Base-by-base conservation (phyloP, 2,888 invertebrate genomes). In the Smittia aterrima region DNA sequence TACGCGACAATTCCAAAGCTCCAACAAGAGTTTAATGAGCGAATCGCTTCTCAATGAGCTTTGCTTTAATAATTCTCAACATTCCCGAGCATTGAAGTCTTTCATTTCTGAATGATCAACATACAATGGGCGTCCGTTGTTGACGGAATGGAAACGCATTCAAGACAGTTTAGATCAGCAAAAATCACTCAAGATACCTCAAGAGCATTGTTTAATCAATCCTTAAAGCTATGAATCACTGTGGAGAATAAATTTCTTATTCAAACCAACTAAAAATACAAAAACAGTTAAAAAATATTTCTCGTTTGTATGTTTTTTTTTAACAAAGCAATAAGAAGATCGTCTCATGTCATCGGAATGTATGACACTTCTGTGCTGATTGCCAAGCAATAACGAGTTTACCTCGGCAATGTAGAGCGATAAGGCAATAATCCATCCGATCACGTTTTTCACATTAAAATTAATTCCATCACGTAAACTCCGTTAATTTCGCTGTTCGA, bases 321-420 rank as follows among this genome's bases (percentile, higher is more conserved):
- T 18, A 58, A 58, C 20, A n/a, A 6, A 22, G 7, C 18, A 58
- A 22, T 7, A 58, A 58, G 58, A 58, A 58, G 18, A 58, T 58
- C 22, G 18, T 58, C 58, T 58, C 58, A 58, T 58, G 22, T 7
- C 58, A 58, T 20, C 22, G 58, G 58, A 58, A 58, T 58, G 16
- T 47, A 11, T 16, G 47, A 47, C n/a, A 16, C n/a, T 3, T 47
- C 47, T 47, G 13, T 47, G 47, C 11, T 47, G 32, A 32, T 32
- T 32, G 32, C 32, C 3, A 32, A 32, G 32, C 9, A 32, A 32
- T 9, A 32, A 32, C 32, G 32, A 32, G 9, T 47, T 2, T 47
- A n/a, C 11, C 13, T 47, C 47, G 47, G n/a, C n/a, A n/a, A 47
- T 47, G 47, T 47, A n/a, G 47, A n/a, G 47, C 47, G 16, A 47